phyloP scores from a whole-genome alignment of 2,888 invertebrate genomes.

The Synanthedon tipuliformis region DNA sequence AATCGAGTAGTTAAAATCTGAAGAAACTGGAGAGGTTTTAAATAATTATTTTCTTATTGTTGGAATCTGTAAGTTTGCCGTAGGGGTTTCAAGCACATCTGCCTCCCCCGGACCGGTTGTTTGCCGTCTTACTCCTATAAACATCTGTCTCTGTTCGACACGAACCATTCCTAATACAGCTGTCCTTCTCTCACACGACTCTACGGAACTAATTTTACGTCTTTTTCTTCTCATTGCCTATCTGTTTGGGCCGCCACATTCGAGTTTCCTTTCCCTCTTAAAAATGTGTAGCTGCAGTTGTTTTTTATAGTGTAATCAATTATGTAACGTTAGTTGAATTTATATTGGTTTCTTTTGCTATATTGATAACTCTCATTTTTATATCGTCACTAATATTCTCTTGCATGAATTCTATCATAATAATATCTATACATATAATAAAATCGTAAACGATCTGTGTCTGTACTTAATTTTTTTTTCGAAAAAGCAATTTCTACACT shows the following conservation, averaged over 20 bases:
- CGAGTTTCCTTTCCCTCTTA: conserved; percentile 27
- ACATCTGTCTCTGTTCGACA: conserved; percentile 31
- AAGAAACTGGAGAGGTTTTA: conserved; percentile 33
- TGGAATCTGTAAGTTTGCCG: conserved; percentile 52
- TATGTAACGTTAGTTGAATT: conserved; percentile 15
- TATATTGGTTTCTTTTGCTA: too few species aligned
- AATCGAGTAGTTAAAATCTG: conserved; percentile 9
- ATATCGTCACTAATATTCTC: too few species aligned
- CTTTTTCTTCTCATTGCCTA: conserved; percentile 35
- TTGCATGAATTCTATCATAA: too few species aligned
- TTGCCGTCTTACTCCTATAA: conserved; percentile 40
- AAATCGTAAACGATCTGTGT: too few species aligned
- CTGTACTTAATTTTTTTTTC: too few species aligned
- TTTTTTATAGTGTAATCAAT: conserved; percentile 23
- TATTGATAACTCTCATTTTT: too few species aligned
- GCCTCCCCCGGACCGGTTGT: conserved; percentile 63
- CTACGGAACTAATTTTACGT: conserved; percentile 58
- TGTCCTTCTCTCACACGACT: conserved; percentile 35
- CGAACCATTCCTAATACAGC: conserved; percentile 9
- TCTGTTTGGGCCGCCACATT: conserved; percentile 18
- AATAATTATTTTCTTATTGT: conserved; percentile 59
- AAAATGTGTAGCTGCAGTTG: conserved; percentile 19
- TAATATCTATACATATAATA: too few species aligned
- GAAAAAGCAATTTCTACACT: too few species aligned
- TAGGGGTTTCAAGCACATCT: conserved; percentile 61